Conservation (phyloP, 2,888 invertebrate species). For the Euplexia lucipara region DNA sequence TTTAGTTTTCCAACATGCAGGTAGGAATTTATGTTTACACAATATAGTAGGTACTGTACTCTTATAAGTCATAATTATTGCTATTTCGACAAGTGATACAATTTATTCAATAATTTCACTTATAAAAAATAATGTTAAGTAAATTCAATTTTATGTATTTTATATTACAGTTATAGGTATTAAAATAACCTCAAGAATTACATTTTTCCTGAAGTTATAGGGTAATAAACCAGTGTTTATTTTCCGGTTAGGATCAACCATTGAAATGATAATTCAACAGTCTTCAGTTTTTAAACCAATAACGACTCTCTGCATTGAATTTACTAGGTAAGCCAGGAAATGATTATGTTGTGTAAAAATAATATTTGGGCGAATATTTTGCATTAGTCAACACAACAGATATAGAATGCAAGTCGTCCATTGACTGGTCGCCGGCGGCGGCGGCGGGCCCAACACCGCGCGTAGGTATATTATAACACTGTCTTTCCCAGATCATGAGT, state of each 20-base stretch:
- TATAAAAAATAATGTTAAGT: neutral
- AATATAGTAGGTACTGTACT: neutral
- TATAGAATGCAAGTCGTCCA: slow-evolving; percentile 42
- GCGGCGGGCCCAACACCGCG: slow-evolving; percentile 34
- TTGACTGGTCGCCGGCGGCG: slow-evolving; percentile 36
- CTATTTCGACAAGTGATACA: neutral
- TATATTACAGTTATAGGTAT: neutral
- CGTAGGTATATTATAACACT: slow-evolving; percentile 50
- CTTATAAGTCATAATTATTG: neutral
- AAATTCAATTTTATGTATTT: neutral
- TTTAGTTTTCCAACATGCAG: neutral
- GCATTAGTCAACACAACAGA: slow-evolving; percentile 28
- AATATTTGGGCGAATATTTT: slow-evolving; percentile 11
- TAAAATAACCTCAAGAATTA: slow-evolving; percentile 9
- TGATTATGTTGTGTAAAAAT: neutral
- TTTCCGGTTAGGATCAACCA: slow-evolving; percentile 14
- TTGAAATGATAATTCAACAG: neutral
- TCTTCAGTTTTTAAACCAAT: neutral
- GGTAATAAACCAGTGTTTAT: neutral
- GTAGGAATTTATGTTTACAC: neutral
- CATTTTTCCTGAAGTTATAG: neutral
- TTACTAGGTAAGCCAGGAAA: neutral
- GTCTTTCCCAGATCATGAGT: slow-evolving; percentile 71
- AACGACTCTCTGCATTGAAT: neutral
- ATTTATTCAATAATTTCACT: neutral